Conservation (phyloP, 2,797 vertebrate species). For the Syndactyla subalaris region DNA sequence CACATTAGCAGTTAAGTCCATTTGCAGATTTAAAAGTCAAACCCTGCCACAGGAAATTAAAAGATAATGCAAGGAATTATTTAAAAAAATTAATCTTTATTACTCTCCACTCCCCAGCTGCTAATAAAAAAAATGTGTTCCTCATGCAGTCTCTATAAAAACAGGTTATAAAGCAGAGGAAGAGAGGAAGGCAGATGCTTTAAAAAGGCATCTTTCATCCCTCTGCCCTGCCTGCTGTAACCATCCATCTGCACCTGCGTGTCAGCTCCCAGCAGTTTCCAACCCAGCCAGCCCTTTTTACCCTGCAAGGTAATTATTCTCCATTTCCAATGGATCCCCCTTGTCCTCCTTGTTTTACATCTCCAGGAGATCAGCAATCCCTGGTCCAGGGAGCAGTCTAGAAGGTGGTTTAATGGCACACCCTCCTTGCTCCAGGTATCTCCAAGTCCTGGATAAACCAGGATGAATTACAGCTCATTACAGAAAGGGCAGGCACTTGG, state of each 20-base stretch:
- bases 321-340: not conserved
- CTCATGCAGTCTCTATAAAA: slow-evolving; percentile 68
- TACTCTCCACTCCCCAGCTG: slow-evolving; percentile 58
- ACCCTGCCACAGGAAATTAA: slow-evolving; percentile 69
- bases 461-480: slow-evolving; percentile 43
- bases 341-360: slow-evolving; percentile 19
- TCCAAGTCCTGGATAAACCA: not conserved
- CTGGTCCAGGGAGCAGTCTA: slow-evolving; percentile 4
- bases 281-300: slow-evolving; percentile 25
- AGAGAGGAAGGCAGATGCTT: slow-evolving; percentile 58
- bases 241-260: not conserved
- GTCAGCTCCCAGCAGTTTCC: slow-evolving; percentile 23
- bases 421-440: slow-evolving; percentile 1
- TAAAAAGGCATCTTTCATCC: slow-evolving; percentile 30
- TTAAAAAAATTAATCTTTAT: slow-evolving; percentile 76
- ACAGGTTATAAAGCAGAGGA: slow-evolving; percentile 70
- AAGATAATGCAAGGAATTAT: slow-evolving; percentile 73
- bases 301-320: slow-evolving; percentile 54
- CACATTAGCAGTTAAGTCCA: not conserved
- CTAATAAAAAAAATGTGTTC: slow-evolving; percentile 69
- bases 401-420: not conserved
- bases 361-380: slow-evolving; percentile 36
- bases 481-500: slow-evolving; percentile 17
- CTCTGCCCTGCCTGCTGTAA: not conserved
- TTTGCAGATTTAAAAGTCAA: slow-evolving; percentile 64